phyloP scores from a whole-genome alignment of 2,797 vertebrate species.

The Diplodus sargus region DNA sequence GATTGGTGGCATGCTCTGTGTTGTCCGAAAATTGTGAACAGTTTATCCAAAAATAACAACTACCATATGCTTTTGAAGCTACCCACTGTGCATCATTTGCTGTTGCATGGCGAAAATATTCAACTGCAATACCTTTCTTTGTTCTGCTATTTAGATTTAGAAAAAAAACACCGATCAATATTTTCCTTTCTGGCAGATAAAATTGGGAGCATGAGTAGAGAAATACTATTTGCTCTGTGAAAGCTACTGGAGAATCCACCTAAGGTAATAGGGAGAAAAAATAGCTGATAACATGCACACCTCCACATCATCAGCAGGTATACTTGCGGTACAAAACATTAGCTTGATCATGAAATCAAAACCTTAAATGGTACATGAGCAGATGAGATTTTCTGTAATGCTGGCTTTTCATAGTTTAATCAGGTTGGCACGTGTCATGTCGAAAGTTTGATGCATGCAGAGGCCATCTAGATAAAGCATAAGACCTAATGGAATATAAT shows the following conservation, averaged over 20 bases:
- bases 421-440: conserved; percentile 31
- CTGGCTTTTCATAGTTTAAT: conserved; percentile 36
- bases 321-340: not conserved
- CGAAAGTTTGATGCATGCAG: conserved; percentile 36
- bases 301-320: not conserved
- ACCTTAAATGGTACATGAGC: conserved; percentile 21
- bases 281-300: not conserved
- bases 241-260: conserved; percentile 18
- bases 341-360: conserved; percentile 39
- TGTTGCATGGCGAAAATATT: conserved; percentile 24
- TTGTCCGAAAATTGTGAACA: not conserved
- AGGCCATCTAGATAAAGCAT: conserved; percentile 53
- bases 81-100: not conserved
- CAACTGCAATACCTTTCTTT: conserved; percentile 30
- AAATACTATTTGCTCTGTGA: conserved; percentile 35
- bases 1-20: conserved; percentile 3
- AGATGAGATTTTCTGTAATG: conserved; percentile 37
- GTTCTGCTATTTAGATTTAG: conserved; percentile 28
- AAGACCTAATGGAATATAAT: conserved; percentile 64
- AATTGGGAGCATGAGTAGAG: conserved; percentile 31
- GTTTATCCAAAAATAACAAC: conserved; percentile 29
- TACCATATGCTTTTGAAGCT: conserved; percentile 1
- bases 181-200: conserved; percentile 34
- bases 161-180: conserved; percentile 48
- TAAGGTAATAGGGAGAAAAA: not conserved